Percentiles rank a stretch among this genome's conserved stretches.
phyloP scores from a whole-genome alignment of 2,113 vertebrate genomes.

The Mus pahari region DNA sequence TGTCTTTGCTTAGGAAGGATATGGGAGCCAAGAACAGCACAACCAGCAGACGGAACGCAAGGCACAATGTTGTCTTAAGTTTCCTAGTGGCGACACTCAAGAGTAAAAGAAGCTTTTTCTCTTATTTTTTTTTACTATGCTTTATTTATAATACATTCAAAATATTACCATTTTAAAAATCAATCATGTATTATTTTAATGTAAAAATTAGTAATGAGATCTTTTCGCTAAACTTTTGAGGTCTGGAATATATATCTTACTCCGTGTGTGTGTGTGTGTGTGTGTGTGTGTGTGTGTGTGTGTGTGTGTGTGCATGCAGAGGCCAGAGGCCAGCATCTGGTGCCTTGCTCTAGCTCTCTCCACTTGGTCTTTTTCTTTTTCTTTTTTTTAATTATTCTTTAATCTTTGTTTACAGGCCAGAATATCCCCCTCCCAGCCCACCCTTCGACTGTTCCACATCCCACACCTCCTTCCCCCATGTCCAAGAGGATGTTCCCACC shows the following conservation, averaged over 20 bases:
- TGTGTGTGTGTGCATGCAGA: background rate
- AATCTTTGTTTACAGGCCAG: too few species aligned
- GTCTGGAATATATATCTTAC: background rate
- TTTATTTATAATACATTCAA: background rate
- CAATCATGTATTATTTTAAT: background rate
- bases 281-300: background rate
- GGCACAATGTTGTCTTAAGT: background rate
- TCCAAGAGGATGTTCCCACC: too few species aligned
- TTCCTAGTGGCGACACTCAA: background rate
- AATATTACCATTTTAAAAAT: constrained; percentile 13
- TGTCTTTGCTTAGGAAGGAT: background rate
- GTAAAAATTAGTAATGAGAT: background rate
- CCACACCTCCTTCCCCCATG: too few species aligned
- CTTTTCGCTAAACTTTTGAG: background rate
- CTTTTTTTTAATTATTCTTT: background rate
- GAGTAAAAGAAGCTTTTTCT: background rate
- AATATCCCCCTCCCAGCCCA: too few species aligned
- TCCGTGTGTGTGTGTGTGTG: background rate
- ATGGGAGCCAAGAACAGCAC: background rate
- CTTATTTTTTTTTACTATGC: constrained; percentile 44
- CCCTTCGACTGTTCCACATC: too few species aligned
- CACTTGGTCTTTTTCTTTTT: too few species aligned
- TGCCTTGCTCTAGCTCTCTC: background rate
- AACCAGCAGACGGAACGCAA: accelerated
- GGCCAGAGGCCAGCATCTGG: background rate